Percentiles rank a stretch among this genome's conserved stretches.
Evolutionary conservation across 2,797 vertebrate genomes (phyloP).

Genomic region (Rallus crepitans): DNA sequence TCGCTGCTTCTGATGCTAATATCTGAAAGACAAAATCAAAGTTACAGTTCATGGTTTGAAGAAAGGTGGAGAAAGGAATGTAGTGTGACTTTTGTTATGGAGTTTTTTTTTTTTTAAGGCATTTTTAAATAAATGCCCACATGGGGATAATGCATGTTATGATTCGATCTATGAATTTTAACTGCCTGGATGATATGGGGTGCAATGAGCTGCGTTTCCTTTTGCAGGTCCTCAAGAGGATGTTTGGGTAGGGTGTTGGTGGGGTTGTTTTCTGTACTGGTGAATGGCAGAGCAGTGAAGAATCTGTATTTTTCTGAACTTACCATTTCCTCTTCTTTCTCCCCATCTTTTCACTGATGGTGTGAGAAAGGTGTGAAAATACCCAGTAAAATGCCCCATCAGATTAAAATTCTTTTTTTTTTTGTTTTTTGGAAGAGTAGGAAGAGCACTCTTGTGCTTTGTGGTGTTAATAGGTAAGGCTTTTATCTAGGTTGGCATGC

Average conservation of each 20-base stretch:
- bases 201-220: background rate
- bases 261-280: background rate
- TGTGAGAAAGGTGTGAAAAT: background rate
- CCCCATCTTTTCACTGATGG: background rate
- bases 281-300: background rate
- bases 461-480: background rate
- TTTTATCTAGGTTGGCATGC: constrained; percentile 33
- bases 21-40: background rate
- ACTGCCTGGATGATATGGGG: background rate
- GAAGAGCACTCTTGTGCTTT: background rate
- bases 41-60: background rate
- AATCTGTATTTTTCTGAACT: background rate
- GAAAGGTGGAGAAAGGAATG: background rate
- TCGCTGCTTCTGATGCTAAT: background rate
- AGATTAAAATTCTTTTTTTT: background rate
- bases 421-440: background rate
- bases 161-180: background rate
- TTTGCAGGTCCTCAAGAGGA: background rate
- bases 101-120: background rate
- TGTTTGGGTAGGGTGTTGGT: too few species aligned
- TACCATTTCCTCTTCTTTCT: background rate
- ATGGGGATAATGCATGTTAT: background rate
- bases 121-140: background rate
- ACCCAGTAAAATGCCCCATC: background rate
- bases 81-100: background rate